Evolutionary conservation across 64 coral and sea anemone species (phyloP).

Genomic region (Stichodactyla mertensii): DNA sequence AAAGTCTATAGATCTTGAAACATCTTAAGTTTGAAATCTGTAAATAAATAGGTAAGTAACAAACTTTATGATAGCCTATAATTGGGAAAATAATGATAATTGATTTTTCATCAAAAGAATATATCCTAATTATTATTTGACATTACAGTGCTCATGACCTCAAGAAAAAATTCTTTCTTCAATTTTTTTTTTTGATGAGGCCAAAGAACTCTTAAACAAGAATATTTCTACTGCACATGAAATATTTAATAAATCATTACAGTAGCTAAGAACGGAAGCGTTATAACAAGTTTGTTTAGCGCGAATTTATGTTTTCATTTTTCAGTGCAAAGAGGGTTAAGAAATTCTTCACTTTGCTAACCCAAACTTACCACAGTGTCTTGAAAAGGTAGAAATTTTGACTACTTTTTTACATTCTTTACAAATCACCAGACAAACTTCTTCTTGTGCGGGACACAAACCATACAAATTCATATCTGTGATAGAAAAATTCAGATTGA

Average conservation of each 20-base stretch:
- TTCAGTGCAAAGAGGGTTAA: not conserved
- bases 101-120: not conserved
- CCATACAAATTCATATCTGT: constrained; percentile 95
- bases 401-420: constrained; percentile 76
- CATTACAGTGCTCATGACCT: not conserved
- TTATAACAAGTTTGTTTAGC: not conserved
- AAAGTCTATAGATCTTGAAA: not conserved
- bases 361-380: constrained; percentile 77
- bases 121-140: not conserved
- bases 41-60: not conserved
- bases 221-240: not conserved
- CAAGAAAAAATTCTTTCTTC: not conserved
- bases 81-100: not conserved
- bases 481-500: constrained; percentile 38
- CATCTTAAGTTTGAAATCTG: not conserved
- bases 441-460: constrained; percentile 83
- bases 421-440: constrained; percentile 76
- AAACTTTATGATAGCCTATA: not conserved
- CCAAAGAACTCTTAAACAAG: not conserved
- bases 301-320: not conserved
- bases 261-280: not conserved
- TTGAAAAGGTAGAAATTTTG: constrained; percentile 75
- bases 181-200: not conserved
- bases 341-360: not conserved
- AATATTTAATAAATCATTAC: not conserved